phyloP scores from a whole-genome alignment of 1,140 invertebrate genomes.

The Ceratosolen fusciceps region DNA sequence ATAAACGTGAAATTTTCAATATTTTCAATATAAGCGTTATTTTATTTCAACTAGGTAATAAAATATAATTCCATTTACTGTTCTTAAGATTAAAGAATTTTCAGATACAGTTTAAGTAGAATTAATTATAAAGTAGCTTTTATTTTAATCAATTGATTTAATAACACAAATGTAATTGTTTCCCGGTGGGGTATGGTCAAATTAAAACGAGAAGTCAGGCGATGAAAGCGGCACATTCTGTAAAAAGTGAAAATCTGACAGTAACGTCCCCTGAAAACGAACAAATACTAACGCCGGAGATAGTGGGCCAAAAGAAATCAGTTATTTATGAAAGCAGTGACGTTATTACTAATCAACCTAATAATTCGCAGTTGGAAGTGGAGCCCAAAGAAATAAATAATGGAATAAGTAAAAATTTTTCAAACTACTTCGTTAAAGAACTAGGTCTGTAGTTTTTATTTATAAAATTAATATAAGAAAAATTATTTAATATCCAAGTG shows the following conservation, averaged over 20 bases:
- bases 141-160: too few relatives aligned
- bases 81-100: too few relatives aligned
- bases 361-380: constrained; percentile 23
- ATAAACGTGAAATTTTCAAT: too few relatives aligned
- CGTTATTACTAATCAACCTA: constrained; percentile 5
- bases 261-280: background rate
- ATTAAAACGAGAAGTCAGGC: background rate
- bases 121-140: too few relatives aligned
- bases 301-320: background rate
- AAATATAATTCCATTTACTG: too few relatives aligned
- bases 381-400: background rate
- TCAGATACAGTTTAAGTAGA: too few relatives aligned
- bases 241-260: constrained; percentile 2
- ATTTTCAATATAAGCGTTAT: too few relatives aligned
- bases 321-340: background rate
- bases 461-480: background rate
- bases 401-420: constrained; percentile 23
- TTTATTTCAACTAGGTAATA: too few relatives aligned
- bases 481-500: too few relatives aligned
- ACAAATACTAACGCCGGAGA: background rate
- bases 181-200: too few relatives aligned
- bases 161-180: too few relatives aligned
- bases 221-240: background rate
- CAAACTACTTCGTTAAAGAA: constrained; percentile 11
- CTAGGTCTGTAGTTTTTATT: constrained; percentile 10